Base-by-base conservation (phyloP, 2,113 vertebrate genomes). In the Plestiodon gilberti region DNA sequence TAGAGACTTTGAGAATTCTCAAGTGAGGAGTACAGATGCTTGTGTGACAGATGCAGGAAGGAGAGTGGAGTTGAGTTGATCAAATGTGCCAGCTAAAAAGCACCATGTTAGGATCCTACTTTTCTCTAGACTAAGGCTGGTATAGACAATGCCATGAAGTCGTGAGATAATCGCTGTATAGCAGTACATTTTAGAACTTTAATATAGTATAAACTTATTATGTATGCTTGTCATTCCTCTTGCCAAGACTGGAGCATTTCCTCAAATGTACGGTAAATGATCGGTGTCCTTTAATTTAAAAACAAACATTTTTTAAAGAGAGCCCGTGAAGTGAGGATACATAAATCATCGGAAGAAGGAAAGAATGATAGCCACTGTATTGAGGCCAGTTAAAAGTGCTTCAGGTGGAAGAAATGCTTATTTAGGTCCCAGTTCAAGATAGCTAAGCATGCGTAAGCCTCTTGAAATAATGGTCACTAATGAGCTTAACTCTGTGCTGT, bases 1-100 rank as follows among this genome's bases (percentile, higher is more conserved):
- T 89, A 33, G 83, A 93, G 92, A 88, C n/a, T 92, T 94, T 91
- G 78, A 86, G 89, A 89, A 85, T 81, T 83, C 6, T n/a, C 0
- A 2, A 67, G 65, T 91, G 79, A 87, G 86, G 64, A 70, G 87
- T 85, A 76, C 76, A 62, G 64, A 71, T 13, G 10, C 17, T 10
- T 84, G 48, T 6, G 28, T 78, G 74, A 52, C 84, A 76, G 81
- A 87, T 82, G 62, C 59, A 57, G 65, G 69, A 52, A 82, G 55
- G 28, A 18, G 84, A n/a, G n/a, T n/a, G n/a, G 80, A 30, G 65
- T 64, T 78, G 62, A 73, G 86, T 87, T 78, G 8, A 25, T 14
- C 11, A 52, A n/a, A 6, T 52, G 14, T 52, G 25, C 28, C 40
- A 55, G 14, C 64, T n/a, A 22, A 38, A n/a, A 64, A 74, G 64